phyloP scores from a whole-genome alignment of 2,888 invertebrate genomes.

The Brachyptera putata region DNA sequence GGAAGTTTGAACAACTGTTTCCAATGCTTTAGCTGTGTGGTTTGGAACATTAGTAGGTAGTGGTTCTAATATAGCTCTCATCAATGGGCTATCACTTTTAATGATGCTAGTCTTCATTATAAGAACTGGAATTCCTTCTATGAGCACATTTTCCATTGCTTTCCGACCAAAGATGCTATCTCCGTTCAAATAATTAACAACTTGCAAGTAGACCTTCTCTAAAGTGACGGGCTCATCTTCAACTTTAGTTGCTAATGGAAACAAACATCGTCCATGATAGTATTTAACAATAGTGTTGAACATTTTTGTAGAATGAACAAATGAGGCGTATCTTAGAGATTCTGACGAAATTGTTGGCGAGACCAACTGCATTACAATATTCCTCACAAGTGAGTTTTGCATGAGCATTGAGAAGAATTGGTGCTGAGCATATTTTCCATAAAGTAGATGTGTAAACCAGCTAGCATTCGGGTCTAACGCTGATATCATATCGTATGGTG shows the following conservation, averaged over 20 bases:
- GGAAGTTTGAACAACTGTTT: not conserved
- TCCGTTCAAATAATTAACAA: constrained; percentile 18
- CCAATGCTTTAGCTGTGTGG: not conserved
- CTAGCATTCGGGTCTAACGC: constrained; percentile 27
- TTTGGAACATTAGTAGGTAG: not conserved
- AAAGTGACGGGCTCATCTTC: constrained; percentile 20
- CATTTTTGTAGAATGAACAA: constrained; percentile 22
- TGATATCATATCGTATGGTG: constrained; percentile 26
- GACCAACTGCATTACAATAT: not conserved
- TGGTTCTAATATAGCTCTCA: not conserved
- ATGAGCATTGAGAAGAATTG: constrained; percentile 20
- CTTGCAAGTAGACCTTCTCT: constrained; percentile 8
- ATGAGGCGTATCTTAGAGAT: constrained; percentile 6
- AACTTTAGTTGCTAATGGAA: constrained; percentile 18
- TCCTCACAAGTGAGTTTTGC: not conserved
- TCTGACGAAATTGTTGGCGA: not conserved
- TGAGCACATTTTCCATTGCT: not conserved
- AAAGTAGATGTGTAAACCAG: constrained; percentile 26
- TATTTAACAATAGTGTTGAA: constrained; percentile 18
- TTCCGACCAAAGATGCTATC: not conserved
- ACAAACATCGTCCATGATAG: constrained; percentile 14
- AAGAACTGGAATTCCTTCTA: not conserved
- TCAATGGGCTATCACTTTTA: constrained; percentile 3
- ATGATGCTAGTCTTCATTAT: not conserved
- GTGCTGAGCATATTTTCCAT: constrained; percentile 21